Base-by-base conservation (phyloP, 2,888 invertebrate species). In the Diabrotica balteata region DNA sequence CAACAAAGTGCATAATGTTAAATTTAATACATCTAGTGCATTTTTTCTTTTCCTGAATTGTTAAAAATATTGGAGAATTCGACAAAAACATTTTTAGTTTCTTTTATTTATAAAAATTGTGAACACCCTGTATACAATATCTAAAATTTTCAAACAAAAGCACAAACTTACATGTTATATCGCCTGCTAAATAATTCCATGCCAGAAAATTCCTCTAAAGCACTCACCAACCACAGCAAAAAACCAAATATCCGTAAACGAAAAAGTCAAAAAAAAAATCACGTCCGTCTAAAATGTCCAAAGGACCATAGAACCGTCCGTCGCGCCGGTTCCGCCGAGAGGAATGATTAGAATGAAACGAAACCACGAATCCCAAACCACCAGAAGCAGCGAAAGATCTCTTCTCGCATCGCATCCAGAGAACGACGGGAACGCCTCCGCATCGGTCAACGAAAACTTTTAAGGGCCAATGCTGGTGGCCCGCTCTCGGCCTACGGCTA, bases 101-200 rank as follows among this genome's bases (percentile, higher is more conserved):
- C 32, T 32, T 32, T 32, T 32, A 32, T n/a, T n/a, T n/a, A n/a
- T n/a, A 32, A 32, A 32, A 4, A 4, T 4, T 32, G 32, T 32
- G 32, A 0, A 32, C 32, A 32, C 32, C 32, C 5, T 32, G 32
- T 32, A 32, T 5, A 32, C 4, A 17, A 17, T 17, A 17, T 17
- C 17, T 17, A 32, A 32, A 32, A 32, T 32, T 32, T 32, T 32
- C 32, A 32, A 32, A 32, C 0, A 32, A 32, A 32, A 32, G 4
- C 32, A 32, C 32, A 22, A 52, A 66, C 69, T 69, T 59, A 69
- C 69, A 61, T 57, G 57, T 53, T 67, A 69, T 50, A 57, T 49
- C 69, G 66, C 66, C 66, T 63, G 50, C 60, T 53, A 45, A 67
- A 69, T 45, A 66, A 60, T 64, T 67, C 67, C 69, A 66, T 69